Evolutionary conservation across 2,797 vertebrate genomes (phyloP).

Genomic region (Champsocephalus esox): DNA sequence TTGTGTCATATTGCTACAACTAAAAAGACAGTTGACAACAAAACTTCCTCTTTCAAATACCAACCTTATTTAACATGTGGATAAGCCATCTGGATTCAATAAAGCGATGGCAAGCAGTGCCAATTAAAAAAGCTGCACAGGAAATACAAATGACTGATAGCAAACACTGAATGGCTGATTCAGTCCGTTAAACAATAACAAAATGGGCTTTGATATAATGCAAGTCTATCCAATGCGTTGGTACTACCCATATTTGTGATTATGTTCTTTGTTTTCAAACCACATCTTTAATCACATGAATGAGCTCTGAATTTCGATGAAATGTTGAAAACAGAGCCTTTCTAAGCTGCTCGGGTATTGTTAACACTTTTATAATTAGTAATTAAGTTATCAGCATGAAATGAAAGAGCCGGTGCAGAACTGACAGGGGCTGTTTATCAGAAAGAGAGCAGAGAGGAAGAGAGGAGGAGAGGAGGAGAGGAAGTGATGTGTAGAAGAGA

Average conservation of each 20-base stretch:
- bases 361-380: constrained; percentile 28
- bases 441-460: neutral
- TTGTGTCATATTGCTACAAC: neutral
- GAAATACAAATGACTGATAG: neutral
- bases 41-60: neutral
- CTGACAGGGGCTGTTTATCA: constrained; percentile 40
- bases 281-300: constrained; percentile 10
- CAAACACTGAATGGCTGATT: neutral
- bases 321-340: neutral
- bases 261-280: neutral
- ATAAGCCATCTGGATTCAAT: no score
- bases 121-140: neutral
- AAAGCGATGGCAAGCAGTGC: neutral
- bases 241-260: neutral
- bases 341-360: neutral
- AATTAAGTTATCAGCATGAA: constrained; percentile 48
- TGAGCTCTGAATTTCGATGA: neutral
- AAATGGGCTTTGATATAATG: neutral
- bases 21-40: neutral
- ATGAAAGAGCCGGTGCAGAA: constrained; percentile 17
- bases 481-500: constrained; percentile 38
- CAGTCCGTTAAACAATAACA: neutral
- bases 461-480: neutral
- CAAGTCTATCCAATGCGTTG: neutral
- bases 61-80: no score